Evolutionary conservation across 2,113 vertebrate genomes (phyloP).

Genomic region (Semnopithecus entellus): DNA sequence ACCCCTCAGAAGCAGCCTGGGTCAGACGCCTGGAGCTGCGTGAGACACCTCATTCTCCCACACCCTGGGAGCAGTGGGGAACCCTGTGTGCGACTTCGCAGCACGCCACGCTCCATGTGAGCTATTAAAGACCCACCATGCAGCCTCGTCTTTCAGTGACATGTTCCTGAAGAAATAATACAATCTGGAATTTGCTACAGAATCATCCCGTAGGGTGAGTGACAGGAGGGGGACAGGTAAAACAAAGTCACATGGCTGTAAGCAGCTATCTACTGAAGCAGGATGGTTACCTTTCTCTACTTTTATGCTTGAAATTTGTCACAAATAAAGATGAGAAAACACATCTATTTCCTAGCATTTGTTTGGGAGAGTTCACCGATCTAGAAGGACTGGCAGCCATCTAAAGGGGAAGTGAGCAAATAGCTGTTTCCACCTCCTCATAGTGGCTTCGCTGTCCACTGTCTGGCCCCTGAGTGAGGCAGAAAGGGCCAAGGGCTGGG

Average conservation of each 20-base stretch:
- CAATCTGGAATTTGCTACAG: neutral
- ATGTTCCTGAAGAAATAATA: neutral
- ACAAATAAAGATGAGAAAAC: neutral
- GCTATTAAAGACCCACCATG: no score
- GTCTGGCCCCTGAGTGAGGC: neutral
- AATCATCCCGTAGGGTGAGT: neutral
- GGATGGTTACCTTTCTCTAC: neutral
- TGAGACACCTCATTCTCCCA: neutral
- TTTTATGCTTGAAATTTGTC: neutral
- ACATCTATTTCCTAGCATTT: neutral
- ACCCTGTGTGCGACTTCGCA: neutral
- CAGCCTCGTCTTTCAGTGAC: neutral
- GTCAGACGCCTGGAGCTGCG: neutral
- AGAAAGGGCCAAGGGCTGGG: neutral
- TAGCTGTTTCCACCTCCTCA: neutral
- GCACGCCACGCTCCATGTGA: neutral
- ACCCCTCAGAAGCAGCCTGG: neutral
- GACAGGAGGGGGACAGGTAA: neutral
- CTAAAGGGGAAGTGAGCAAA: neutral
- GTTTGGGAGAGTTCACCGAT: neutral
- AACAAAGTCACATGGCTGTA: neutral
- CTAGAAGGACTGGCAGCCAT: neutral
- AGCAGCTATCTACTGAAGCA: neutral
- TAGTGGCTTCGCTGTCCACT: neutral
- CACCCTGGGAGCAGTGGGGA: no score